These are phyloP conservation scores for Microctenopoma steveboyesi DNA, from an alignment of 2,797 vertebrate species.

Conservation along the genomic window DNA sequence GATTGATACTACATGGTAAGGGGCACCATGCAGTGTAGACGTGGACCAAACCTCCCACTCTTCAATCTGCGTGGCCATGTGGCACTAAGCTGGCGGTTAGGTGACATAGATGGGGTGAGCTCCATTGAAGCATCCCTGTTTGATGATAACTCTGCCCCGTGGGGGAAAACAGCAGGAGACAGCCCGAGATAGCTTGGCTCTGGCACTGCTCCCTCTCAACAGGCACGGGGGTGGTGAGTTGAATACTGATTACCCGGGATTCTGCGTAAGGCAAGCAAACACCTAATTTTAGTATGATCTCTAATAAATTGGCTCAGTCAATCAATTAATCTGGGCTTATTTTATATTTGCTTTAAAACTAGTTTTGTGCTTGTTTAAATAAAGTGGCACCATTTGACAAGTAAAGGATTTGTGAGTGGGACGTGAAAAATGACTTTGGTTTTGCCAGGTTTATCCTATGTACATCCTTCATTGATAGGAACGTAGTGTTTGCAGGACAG, in stretches of 20 bases:
- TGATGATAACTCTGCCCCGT: constrained; percentile 56
- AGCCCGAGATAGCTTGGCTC: constrained; percentile 35
- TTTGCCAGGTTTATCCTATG: constrained; percentile 21
- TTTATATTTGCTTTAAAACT: constrained; percentile 8
- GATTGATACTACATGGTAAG: background rate
- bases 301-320: constrained; percentile 6
- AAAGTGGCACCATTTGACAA: constrained; percentile 3
- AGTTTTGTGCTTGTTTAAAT: constrained; percentile 16
- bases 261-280: constrained; percentile 25
- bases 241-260: constrained; percentile 50
- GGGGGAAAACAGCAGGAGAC: constrained; percentile 55
- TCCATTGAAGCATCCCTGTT: constrained; percentile 56
- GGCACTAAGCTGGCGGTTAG: constrained; percentile 28
- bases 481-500: constrained; percentile 40
- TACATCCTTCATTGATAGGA: constrained; percentile 33
- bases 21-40: no score
- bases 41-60: constrained; percentile 5
- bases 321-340: constrained; percentile 23
- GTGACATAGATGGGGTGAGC: constrained; percentile 48
- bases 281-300: constrained; percentile 8
- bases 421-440: constrained; percentile 28
- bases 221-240: constrained; percentile 25
- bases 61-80: constrained; percentile 27
- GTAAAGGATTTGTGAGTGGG: constrained; percentile 20
- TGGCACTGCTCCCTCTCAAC: constrained; percentile 24